Conservation (phyloP, 2,113 vertebrate species). For the Dasyprocta punctata region DNA sequence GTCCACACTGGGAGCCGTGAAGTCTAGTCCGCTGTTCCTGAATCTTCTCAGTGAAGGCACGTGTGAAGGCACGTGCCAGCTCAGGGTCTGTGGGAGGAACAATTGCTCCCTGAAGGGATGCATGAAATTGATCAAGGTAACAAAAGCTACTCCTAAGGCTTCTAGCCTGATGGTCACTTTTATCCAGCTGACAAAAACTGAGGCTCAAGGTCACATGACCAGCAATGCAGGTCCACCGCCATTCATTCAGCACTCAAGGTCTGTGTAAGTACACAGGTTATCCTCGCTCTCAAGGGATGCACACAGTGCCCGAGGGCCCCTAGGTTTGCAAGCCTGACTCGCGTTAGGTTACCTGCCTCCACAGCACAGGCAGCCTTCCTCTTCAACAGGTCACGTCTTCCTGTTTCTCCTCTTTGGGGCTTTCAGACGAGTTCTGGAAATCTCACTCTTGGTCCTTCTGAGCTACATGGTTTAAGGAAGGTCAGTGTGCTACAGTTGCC, state of each 20-base stretch:
- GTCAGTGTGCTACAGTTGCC: background rate
- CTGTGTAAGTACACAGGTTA: background rate
- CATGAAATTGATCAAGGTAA: background rate
- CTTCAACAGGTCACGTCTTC: background rate
- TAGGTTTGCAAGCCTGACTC: background rate
- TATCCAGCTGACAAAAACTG: background rate
- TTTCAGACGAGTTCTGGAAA: background rate
- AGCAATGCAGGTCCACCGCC: background rate
- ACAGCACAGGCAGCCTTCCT: background rate
- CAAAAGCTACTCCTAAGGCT: background rate
- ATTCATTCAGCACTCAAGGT: background rate
- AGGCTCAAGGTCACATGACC: background rate
- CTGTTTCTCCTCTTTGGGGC: background rate
- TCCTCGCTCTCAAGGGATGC: background rate
- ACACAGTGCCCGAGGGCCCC: background rate
- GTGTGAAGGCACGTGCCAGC: background rate
- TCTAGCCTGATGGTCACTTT: background rate
- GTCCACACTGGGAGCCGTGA: background rate
- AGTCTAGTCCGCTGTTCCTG: too few species aligned
- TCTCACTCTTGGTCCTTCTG: background rate
- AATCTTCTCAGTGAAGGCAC: too few species aligned
- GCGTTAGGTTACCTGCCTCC: background rate
- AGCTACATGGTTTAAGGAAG: background rate
- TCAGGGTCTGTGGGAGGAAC: background rate
- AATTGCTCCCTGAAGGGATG: background rate